Base-by-base conservation (phyloP, 2,113 vertebrate species). In the Sminthopsis crassicaudata region DNA sequence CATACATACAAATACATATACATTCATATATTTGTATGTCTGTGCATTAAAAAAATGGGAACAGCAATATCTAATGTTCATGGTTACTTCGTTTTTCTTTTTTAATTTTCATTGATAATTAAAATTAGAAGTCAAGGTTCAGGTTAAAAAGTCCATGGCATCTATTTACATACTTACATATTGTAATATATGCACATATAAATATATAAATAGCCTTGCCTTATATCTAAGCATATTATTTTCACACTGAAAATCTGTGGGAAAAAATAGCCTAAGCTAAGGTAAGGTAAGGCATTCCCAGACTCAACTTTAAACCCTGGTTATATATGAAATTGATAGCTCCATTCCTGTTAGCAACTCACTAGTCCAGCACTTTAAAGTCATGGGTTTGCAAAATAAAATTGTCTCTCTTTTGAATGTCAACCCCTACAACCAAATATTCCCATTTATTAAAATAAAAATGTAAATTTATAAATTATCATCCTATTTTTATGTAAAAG, bases 381-480 rank as follows among this genome's bases (percentile, higher is more conserved):
- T 98, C 98, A 98, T 94, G 2, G 98, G 97, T 97, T 97, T 55
- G 94, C 97, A 97, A 98, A 99, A 99, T 98, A 98, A 98, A 99
- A 99, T 98, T 95, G 23, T 89, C 98, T 98, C 96, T 95, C 93
- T 98, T 99, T 98, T 98, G 98, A 99, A 98, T 98, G 98, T 98
- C 98, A 98, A 98, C 97, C 97, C 97, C 42, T 89, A 97, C 96
- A 88, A 98, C 96, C 97, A 98, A 99, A 99, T 98, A 99, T 97
- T 98, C 98, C 96, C 98, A 96, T 99, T 98, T 99, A 98, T 99
- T 99, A 98, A 98, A 99, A 99, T 99, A 99, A 99, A 99, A 99
- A 99, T 98, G 98, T 98, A 99, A 98, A 98, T 99, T 99, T 99
- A 98, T 98, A 98, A 99, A 99, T 99, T 98, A 99, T 97, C 98